Evolutionary conservation across 2,888 invertebrate species (phyloP).

Genomic region (Nemurella pictetii): DNA sequence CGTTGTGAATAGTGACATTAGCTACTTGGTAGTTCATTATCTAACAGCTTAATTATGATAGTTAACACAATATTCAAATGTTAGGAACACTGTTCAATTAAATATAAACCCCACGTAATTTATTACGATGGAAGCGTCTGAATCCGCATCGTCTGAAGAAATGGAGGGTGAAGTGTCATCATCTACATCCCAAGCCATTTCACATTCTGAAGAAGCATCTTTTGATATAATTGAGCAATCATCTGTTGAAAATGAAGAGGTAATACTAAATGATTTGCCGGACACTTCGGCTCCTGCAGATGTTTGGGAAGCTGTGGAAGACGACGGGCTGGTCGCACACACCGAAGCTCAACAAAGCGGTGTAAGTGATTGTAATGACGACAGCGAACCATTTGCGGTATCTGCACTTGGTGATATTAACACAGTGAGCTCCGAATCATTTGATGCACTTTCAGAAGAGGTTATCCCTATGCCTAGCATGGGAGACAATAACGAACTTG

Average conservation of each 20-base stretch:
- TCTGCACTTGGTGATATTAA: conserved; percentile 1
- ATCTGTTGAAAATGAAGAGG: not conserved
- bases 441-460: conserved; percentile 11
- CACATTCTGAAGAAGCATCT: not conserved
- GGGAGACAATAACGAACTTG: conserved; percentile 20
- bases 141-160: conserved; percentile 15
- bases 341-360: conserved; percentile 25
- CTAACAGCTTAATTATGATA: not conserved
- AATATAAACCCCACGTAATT: not conserved
- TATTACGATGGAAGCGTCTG: conserved; percentile 17
- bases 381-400: not conserved
- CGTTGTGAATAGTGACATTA: too few species aligned
- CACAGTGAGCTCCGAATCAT: conserved; percentile 26
- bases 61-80: not conserved
- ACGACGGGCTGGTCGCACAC: not conserved
- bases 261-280: conserved; percentile 23
- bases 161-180: conserved; percentile 29
- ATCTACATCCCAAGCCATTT: conserved; percentile 12
- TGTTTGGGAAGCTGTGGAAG: conserved; percentile 5
- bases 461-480: conserved; percentile 8
- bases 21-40: not conserved
- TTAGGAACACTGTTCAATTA: not conserved
- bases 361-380: not conserved
- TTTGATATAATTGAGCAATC: conserved; percentile 19
- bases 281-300: conserved; percentile 17